Percentiles rank a stretch among this genome's conserved stretches.
These are phyloP conservation scores for Tragelaphus imberbis DNA, from an alignment of 2,113 vertebrate genomes.

Conservation along the genomic window DNA sequence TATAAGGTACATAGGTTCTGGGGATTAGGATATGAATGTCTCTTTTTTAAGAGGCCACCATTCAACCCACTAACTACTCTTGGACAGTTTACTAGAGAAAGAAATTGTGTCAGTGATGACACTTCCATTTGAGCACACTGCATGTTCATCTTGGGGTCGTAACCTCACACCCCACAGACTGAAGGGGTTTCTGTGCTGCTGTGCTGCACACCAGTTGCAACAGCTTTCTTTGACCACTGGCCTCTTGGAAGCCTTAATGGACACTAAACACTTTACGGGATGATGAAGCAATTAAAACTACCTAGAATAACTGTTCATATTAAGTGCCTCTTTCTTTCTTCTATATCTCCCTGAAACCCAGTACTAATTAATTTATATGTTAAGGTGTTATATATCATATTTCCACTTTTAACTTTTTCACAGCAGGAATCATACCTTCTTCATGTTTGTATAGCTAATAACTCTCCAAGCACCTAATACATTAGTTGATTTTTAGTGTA, in stretches of 20 bases:
- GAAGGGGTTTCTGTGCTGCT: background rate
- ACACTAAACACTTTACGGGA: background rate
- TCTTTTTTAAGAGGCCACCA: background rate
- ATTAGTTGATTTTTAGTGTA: background rate
- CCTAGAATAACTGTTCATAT: background rate
- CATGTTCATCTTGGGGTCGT: rapidly evolving
- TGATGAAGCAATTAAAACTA: background rate
- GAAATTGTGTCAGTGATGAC: background rate
- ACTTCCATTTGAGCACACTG: background rate
- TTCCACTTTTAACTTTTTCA: background rate
- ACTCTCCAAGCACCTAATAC: background rate
- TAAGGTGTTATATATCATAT: background rate
- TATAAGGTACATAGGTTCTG: background rate
- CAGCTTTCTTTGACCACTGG: background rate
- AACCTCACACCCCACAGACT: background rate
- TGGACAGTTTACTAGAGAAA: background rate
- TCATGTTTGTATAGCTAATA: background rate
- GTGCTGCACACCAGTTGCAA: background rate
- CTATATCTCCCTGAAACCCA: background rate
- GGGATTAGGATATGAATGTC: background rate
- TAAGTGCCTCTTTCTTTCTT: background rate
- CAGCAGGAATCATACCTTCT: background rate
- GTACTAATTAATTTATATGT: background rate
- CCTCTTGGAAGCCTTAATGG: background rate
- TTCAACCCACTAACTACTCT: background rate